Base-by-base conservation (phyloP, 2,113 vertebrate genomes). In the Engraulis encrasicolus region DNA sequence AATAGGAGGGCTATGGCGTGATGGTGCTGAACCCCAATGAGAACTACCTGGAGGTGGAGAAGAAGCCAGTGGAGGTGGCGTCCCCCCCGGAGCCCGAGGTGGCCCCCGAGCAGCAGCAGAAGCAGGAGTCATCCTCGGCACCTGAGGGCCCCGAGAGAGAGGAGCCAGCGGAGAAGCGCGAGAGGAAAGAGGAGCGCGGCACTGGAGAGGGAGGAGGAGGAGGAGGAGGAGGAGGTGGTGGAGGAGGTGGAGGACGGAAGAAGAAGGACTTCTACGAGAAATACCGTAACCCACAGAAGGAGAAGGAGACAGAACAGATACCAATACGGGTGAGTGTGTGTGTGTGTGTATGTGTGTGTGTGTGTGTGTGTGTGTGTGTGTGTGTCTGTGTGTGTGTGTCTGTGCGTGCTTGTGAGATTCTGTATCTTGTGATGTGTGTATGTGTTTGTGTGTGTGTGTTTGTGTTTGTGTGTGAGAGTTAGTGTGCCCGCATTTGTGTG, bases 11-110 rank as follows among this genome's bases (percentile, higher is more conserved):
- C 85, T 99, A 97, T 84, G 96, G 97, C 81, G 97, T 99, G 89
- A 97, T 99, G 91, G 97, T 99, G 84, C 94, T 99, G 91, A 99
- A 99, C 95, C 97, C 98, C 90, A 99, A 99, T 85, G 97, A 99
- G 95, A 99, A 99, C 95, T 97, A 96, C 93, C 96, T 98, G 91
- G 97, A 99, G 94, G 93, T 99, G 90, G 98, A 99, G 93, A 98
- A 97, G 92, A n/a, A n/a, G n/a, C 93, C 94, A 36, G 94, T 95
- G 87, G 91, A 87, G 71, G 92, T 90, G 83, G 90, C 82, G 38
- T 87, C 87, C 45, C 86, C 94, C 78, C 93, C 95, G 37, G 40
- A 9, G 40, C 40, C 66, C 2, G 66, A 15, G 50, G 9, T 18
- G 15, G 0, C 40, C 2, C 50, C 40, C 23, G 23, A 74, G 66